Evolutionary conservation across 2,888 invertebrate species (phyloP).

Genomic region (Bhutanitis thaidina): DNA sequence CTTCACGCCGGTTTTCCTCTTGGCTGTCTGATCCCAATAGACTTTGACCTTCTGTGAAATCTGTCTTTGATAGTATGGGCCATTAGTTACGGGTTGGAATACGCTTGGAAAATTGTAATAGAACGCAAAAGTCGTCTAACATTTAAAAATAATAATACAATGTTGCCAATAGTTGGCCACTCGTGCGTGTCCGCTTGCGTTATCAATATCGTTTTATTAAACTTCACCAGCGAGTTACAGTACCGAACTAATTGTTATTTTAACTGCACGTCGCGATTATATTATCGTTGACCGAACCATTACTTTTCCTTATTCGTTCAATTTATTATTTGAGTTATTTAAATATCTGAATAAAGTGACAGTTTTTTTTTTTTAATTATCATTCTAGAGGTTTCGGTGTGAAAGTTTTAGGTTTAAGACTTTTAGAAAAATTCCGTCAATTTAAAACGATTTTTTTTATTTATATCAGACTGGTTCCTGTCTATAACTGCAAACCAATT

Average conservation of each 20-base stretch:
- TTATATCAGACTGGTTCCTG: too few relatives aligned
- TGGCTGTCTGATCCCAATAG: too few relatives aligned
- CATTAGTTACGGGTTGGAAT: too few relatives aligned
- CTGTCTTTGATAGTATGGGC: too few relatives aligned
- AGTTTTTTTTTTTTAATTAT: not conserved
- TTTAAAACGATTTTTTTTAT: too few relatives aligned
- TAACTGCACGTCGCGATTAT: conserved; percentile 19
- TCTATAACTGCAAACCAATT: too few relatives aligned
- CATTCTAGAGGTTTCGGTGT: not conserved
- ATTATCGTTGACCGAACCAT: too few relatives aligned
- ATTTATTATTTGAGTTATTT: not conserved
- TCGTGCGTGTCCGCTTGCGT: conserved; percentile 38
- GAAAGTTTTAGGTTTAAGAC: not conserved
- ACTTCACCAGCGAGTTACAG: conserved; percentile 18
- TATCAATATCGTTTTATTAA: conserved; percentile 31
- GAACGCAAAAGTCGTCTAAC: not conserved
- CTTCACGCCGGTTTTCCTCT: too few relatives aligned
- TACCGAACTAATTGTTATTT: conserved; percentile 21
- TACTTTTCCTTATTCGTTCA: too few relatives aligned
- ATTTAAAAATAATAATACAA: not conserved
- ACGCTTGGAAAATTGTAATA: too few relatives aligned
- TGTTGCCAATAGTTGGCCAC: conserved; percentile 35
- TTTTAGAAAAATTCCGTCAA: not conserved
- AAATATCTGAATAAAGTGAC: not conserved
- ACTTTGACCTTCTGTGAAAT: too few relatives aligned